These are phyloP conservation scores for Pelobates fuscus DNA, from an alignment of 2,113 vertebrate species.

Conservation along the genomic window DNA sequence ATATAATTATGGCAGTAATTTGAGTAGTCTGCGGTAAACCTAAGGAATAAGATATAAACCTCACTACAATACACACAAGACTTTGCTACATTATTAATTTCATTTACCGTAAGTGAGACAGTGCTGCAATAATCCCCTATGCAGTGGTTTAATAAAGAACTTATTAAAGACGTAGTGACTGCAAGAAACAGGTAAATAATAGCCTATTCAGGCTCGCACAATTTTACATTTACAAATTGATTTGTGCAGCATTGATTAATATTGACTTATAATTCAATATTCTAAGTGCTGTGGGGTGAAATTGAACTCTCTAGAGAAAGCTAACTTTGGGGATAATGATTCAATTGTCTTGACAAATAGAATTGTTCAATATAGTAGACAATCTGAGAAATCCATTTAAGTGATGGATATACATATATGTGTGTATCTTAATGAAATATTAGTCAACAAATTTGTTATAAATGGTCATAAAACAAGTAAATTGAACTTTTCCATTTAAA, in stretches of 20 bases:
- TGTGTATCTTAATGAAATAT: neutral
- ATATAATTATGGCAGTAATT: neutral
- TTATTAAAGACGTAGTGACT: neutral
- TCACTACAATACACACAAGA: neutral
- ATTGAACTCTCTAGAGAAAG: constrained; percentile 30
- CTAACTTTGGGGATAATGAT: constrained; percentile 33
- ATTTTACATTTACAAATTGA: constrained; percentile 24
- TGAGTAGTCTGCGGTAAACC: neutral
- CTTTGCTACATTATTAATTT: neutral
- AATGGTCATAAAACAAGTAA: neutral
- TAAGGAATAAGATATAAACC: neutral
- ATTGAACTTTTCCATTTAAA: too few species aligned
- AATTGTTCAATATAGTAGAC: constrained; percentile 27
- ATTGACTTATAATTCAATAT: constrained; percentile 41
- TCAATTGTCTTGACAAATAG: constrained; percentile 29
- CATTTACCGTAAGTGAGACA: neutral
- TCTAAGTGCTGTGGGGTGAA: constrained; percentile 25
- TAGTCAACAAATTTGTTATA: neutral
- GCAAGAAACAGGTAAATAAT: constrained; percentile 3
- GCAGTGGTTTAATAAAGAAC: neutral
- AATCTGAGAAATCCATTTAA: constrained; percentile 22
- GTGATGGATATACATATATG: constrained; percentile 13
- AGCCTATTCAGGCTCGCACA: neutral
- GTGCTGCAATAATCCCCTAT: neutral
- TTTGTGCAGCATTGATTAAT: constrained; percentile 28